These are phyloP conservation scores for Drosophila gaucha DNA, from an alignment of 2,888 invertebrate genomes.

Conservation along the genomic window DNA sequence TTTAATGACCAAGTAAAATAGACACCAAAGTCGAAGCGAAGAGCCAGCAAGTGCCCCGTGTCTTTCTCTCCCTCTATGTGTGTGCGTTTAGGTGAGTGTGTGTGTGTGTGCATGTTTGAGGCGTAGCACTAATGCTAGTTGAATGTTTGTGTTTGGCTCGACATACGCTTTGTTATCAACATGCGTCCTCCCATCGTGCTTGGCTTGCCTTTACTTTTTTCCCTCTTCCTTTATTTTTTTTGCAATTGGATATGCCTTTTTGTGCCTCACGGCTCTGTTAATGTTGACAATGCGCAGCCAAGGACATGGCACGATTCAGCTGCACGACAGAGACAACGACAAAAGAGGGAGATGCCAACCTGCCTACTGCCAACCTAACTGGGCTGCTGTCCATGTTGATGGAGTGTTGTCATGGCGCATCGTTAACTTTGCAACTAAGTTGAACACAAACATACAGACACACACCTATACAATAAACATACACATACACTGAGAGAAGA, in stretches of 20 bases:
- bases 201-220: conserved; percentile 6
- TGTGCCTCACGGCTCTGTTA: conserved; percentile 71
- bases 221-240: conserved; percentile 26
- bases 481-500: background rate
- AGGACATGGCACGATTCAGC: conserved; percentile 63
- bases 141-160: conserved; percentile 65
- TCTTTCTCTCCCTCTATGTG: background rate
- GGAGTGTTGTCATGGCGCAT: conserved; percentile 63
- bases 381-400: conserved; percentile 55
- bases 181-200: conserved; percentile 48
- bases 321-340: background rate
- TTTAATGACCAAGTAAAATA: conserved; percentile 79
- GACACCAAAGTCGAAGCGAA: conserved; percentile 56
- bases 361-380: conserved; percentile 29
- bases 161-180: conserved; percentile 69
- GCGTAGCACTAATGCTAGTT: conserved; percentile 74
- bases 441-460: conserved; percentile 26
- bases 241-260: conserved; percentile 77
- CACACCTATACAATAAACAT: conserved; percentile 1
- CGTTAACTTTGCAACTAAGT: conserved; percentile 64
- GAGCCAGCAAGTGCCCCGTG: conserved; percentile 21
- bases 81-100: conserved; percentile 1
- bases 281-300: conserved; percentile 74
- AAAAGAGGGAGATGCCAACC: background rate
- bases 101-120: conserved; percentile 33